phyloP scores from a whole-genome alignment of 1,140 invertebrate species.

The Lamellibrachia luymesi region DNA sequence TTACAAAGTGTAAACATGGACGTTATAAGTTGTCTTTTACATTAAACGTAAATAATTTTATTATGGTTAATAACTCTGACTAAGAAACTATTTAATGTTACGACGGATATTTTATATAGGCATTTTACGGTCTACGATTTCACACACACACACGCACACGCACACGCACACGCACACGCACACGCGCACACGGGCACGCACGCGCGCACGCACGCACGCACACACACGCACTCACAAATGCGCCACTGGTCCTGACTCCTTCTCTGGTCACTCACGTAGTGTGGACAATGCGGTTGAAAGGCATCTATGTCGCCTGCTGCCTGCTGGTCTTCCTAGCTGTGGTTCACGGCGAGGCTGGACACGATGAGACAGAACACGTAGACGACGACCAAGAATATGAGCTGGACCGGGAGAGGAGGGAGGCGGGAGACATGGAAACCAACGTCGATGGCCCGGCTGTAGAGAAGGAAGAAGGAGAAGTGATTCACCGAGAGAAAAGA shows the following conservation, averaged over 20 bases:
- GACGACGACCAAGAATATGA: background rate
- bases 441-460: background rate
- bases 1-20: no score
- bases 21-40: no score
- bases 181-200: no score
- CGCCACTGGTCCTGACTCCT: background rate
- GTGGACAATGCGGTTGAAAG: background rate
- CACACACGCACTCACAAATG: no score
- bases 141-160: no score
- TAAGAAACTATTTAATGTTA: no score
- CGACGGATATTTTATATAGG: no score
- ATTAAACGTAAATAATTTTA: no score
- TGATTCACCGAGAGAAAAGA: background rate
- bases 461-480: background rate
- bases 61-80: no score
- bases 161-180: no score
- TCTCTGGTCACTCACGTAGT: background rate
- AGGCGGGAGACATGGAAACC: background rate
- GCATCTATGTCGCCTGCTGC: background rate
- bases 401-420: background rate
- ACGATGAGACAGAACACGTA: background rate
- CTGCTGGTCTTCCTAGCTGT: background rate
- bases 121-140: no score
- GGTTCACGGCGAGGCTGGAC: background rate
- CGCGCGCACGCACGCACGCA: no score